Percentiles rank a stretch among this genome's conserved stretches.
Evolutionary conservation across 1,140 invertebrate species (phyloP).

Genomic region (Thaumetopoea pityocampa): DNA sequence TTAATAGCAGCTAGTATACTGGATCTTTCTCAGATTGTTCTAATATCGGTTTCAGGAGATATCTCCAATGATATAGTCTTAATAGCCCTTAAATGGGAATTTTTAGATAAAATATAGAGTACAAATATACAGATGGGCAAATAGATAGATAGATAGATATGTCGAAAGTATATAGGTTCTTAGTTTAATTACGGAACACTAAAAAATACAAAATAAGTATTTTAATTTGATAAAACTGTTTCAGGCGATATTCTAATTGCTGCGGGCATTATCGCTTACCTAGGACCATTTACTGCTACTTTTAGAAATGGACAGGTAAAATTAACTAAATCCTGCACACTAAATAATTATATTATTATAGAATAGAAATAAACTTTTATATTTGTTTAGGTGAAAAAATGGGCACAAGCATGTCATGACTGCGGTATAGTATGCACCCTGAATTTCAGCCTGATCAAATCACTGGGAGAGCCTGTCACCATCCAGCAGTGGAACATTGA

Average conservation of each 20-base stretch:
- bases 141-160: too few species aligned
- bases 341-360: not conserved
- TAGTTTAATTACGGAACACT: not conserved
- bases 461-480: constrained; percentile 90
- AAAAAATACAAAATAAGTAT: constrained; percentile 4
- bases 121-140: too few species aligned
- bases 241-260: constrained; percentile 91
- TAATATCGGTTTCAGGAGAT: too few species aligned
- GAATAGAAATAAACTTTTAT: not conserved
- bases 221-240: too few species aligned
- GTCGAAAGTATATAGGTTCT: too few species aligned
- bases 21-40: too few species aligned
- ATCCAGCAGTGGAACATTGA: constrained; percentile 94
- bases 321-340: not conserved
- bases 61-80: too few species aligned
- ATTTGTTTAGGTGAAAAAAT: constrained; percentile 78
- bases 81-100: too few species aligned
- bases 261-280: constrained; percentile 92
- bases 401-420: constrained; percentile 81
- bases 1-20: too few species aligned
- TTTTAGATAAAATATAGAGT: too few species aligned
- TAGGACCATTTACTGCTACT: constrained; percentile 91
- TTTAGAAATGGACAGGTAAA: constrained; percentile 81
- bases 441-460: constrained; percentile 83
- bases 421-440: constrained; percentile 85